These are phyloP conservation scores for Bedellia somnulentella DNA, from an alignment of 2,888 invertebrate species.

Conservation along the genomic window DNA sequence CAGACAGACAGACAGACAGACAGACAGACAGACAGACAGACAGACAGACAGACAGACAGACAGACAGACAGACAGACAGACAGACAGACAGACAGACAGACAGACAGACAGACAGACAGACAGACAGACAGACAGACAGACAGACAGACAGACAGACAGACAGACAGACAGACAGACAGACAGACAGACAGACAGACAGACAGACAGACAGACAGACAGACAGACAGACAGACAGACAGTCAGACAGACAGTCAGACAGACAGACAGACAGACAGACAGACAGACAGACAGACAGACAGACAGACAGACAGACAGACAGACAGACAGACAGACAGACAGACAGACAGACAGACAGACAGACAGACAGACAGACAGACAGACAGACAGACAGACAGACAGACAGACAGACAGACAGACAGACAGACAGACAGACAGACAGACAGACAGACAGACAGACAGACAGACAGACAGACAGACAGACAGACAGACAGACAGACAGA, in stretches of 20 bases:
- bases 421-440: background rate
- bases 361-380: background rate
- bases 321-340: background rate
- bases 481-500: background rate
- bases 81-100: background rate
- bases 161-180: background rate
- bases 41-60: background rate
- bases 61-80: background rate
- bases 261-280: background rate
- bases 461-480: background rate
- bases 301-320: background rate
- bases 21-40: background rate
- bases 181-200: background rate
- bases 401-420: background rate
- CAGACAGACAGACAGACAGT: background rate
- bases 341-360: background rate
- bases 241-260: background rate
- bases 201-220: background rate
- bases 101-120: background rate
- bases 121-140: background rate
- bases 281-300: background rate
- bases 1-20: background rate
- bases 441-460: background rate
- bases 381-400: background rate
- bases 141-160: background rate